phyloP scores from a whole-genome alignment of 2,113 vertebrate species.

The Ranitomeya imitator region DNA sequence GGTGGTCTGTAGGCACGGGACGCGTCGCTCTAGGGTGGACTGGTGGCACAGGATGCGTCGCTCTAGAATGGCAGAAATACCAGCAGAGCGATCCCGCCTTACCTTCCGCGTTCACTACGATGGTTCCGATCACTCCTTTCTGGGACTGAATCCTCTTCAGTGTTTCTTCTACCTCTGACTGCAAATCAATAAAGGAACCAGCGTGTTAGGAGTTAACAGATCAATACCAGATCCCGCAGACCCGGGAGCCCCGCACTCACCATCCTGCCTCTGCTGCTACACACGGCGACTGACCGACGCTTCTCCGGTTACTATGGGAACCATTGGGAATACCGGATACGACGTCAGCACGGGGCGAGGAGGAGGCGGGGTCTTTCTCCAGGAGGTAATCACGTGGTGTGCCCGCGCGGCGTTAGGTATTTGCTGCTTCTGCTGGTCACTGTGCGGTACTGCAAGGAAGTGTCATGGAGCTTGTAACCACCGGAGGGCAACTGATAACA shows the following conservation, averaged over 20 bases:
- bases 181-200: conserved; percentile 45
- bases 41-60: no score
- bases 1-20: no score
- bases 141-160: conserved; percentile 82
- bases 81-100: conserved; percentile 29
- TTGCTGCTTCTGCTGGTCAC: conserved; percentile 22
- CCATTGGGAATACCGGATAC: conserved; percentile 21
- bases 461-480: no score
- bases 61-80: no score
- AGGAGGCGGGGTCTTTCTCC: neutral
- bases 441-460: neutral
- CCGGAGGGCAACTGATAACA: neutral
- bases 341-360: neutral
- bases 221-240: no score
- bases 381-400: neutral
- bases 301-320: conserved; percentile 2
- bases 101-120: conserved; percentile 82
- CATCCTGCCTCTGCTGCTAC: neutral
- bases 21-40: no score
- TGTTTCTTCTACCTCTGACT: conserved; percentile 84
- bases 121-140: conserved; percentile 77
- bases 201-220: no score
- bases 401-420: neutral
- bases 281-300: neutral
- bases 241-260: conserved; percentile 12